Evolutionary conservation across 2,888 invertebrate species (phyloP), one percentile per base, ranked within the genome.

Genomic region (Amorpha juglandis): DNA sequence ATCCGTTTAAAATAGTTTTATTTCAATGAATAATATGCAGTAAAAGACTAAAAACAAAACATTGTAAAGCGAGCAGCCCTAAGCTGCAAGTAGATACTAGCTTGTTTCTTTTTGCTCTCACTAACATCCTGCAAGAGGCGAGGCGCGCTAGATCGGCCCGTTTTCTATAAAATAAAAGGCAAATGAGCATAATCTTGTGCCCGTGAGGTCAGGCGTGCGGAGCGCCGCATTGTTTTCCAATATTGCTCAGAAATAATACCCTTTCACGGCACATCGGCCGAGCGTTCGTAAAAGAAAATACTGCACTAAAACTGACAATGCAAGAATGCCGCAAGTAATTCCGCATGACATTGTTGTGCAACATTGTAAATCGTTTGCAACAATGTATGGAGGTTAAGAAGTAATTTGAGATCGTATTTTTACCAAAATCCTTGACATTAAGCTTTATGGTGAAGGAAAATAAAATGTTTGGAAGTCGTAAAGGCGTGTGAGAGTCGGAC

Each of bases 121-220:
- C 64, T 38, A 73, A 78, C 84, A 85, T 84, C 83, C 85, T 83
- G 82, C 74, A 78, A 58, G 64, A 69, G 71, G 64, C 69, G 63
- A 71, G 69, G 71, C 58, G 73, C 74, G 78, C 77, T 76, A 77
- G 77, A 80, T 78, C 70, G 70, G 63, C 74, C 75, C 55, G 74
- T 85, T 84, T 86, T 86, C 84, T 87, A 87, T 85, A 87, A 88
- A 89, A 89, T 88, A 88, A 87, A 85, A 87, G 74, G 78, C 74
- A 86, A 89, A 87, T 86, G 86, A 84, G 80, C 79, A 80, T 84
- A 86, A 87, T 84, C 82, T 80, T 71, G 75, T 66, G 66, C 63
- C 48, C 63, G 52, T 68, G 82, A 83, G 91, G 90, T 91, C 90
- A 87, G 76, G 75, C 86, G 84, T 87, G 86, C 82, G 76, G 79